phyloP scores from a whole-genome alignment of 2,888 invertebrate genomes.

The Asteroscopus sphinx region DNA sequence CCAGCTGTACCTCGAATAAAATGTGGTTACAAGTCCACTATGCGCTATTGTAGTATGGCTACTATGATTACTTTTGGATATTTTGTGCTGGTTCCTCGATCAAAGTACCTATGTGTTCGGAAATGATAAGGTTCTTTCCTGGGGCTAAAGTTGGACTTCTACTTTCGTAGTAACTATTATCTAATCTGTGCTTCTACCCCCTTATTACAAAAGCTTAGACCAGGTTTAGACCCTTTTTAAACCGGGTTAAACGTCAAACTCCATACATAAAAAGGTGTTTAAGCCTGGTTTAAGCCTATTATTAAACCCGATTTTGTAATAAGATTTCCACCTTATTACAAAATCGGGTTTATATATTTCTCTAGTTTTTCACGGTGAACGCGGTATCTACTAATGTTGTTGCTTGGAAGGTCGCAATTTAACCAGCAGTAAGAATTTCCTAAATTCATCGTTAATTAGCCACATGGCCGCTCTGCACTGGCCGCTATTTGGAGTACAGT shows the following conservation, averaged over 20 bases:
- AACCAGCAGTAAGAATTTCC: not conserved
- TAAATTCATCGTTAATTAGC: conserved; percentile 10
- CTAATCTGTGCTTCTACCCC: too few relatives aligned
- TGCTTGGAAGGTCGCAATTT: not conserved
- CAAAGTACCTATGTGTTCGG: not conserved
- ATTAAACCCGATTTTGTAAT: too few relatives aligned
- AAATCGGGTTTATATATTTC: too few relatives aligned
- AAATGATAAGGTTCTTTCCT: not conserved
- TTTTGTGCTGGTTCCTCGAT: not conserved
- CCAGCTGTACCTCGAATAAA: not conserved
- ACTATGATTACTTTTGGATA: not conserved
- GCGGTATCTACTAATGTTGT: not conserved
- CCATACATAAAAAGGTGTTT: too few relatives aligned
- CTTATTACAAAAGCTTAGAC: too few relatives aligned
- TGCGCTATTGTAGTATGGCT: too few relatives aligned
- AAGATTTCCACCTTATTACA: too few relatives aligned
- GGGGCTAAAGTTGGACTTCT: not conserved
- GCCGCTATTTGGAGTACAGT: not conserved
- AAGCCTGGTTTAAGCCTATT: too few relatives aligned
- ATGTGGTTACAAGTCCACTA: too few relatives aligned
- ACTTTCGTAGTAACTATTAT: too few relatives aligned
- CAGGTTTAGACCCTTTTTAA: too few relatives aligned
- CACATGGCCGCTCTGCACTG: not conserved
- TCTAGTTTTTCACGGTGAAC: not conserved
- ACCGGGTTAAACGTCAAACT: too few relatives aligned